Conservation (phyloP, 2,113 vertebrate genomes). For the Rhombomys opimus region DNA sequence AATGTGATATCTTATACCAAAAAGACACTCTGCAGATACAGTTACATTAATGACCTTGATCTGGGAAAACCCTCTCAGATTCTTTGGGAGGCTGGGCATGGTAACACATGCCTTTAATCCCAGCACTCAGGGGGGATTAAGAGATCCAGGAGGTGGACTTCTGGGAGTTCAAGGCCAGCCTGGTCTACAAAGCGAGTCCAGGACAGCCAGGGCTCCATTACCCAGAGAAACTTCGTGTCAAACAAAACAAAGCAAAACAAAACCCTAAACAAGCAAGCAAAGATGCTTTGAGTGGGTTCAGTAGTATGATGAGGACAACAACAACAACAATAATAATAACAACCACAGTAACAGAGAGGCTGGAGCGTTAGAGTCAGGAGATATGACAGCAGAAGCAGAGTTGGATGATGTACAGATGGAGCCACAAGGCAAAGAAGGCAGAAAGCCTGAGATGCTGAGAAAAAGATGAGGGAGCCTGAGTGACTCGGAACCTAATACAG, state of each 20-base stretch:
- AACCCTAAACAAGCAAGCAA: too few relatives aligned
- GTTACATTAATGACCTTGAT: not conserved
- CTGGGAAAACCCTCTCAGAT: not conserved
- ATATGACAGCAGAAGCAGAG: not conserved
- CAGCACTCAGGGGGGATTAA: too few relatives aligned
- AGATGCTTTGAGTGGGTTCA: not conserved
- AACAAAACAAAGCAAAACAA: too few relatives aligned
- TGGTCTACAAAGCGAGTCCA: too few relatives aligned
- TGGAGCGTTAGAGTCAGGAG: not conserved
- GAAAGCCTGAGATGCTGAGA: not conserved
- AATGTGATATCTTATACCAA: not conserved
- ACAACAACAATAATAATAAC: too few relatives aligned
- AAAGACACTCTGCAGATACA: not conserved
- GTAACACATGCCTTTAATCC: too few relatives aligned
- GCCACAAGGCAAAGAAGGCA: not conserved
- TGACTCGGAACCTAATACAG: not conserved
- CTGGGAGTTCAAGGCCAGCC: too few relatives aligned
- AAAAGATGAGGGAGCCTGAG: not conserved
- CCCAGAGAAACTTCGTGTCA: too few relatives aligned
- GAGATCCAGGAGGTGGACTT: too few relatives aligned
- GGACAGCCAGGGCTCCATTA: too few relatives aligned
- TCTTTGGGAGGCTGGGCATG: not conserved
- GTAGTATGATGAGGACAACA: not conserved
- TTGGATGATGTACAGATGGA: not conserved
- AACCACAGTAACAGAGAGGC: not conserved